A percentile compares a stretch with the other conserved stretches of the same genome.
Evolutionary conservation across 2,888 invertebrate species (phyloP).

Genomic region (Synanthedon tipuliformis): DNA sequence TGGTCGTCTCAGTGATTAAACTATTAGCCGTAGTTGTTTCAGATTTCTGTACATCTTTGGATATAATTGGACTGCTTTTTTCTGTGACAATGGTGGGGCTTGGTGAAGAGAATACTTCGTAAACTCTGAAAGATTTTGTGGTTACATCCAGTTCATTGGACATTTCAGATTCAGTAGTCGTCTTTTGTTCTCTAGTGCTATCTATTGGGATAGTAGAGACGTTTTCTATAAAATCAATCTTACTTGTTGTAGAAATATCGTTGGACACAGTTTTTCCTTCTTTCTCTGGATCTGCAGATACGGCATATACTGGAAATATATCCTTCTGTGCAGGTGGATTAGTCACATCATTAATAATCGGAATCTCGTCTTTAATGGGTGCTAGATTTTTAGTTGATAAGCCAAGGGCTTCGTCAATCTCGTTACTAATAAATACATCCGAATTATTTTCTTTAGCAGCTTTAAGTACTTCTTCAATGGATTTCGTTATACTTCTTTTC

Average conservation of each 20-base stretch:
- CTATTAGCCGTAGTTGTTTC: constrained; percentile 35
- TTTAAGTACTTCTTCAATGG: constrained; percentile 51
- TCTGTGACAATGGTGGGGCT: constrained; percentile 21
- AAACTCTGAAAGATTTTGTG: constrained; percentile 46
- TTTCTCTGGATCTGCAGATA: constrained; percentile 26
- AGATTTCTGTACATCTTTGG: constrained; percentile 15
- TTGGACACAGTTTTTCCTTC: constrained; percentile 10
- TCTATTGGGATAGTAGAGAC: constrained; percentile 50
- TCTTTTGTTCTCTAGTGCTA: constrained; percentile 22
- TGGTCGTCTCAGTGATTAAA: constrained; percentile 47
- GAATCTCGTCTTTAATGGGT: constrained; percentile 15
- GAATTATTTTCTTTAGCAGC: constrained; percentile 47
- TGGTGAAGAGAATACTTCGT: constrained; percentile 46
- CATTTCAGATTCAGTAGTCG: constrained; percentile 28
- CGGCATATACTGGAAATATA: constrained; percentile 32
- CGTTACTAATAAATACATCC: constrained; percentile 56
- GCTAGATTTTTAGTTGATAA: constrained; percentile 26
- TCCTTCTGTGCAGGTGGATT: constrained; percentile 24
- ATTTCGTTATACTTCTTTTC: constrained; percentile 41
- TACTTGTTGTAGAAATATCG: constrained; percentile 19
- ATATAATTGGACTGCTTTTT: constrained; percentile 17
- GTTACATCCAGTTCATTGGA: constrained; percentile 38
- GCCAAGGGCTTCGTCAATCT: constrained; percentile 51
- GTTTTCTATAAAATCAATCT: constrained; percentile 42
- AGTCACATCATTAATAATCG: constrained; percentile 14